Conservation (phyloP, 2,797 vertebrate species). For the Nyctalus aviator region DNA sequence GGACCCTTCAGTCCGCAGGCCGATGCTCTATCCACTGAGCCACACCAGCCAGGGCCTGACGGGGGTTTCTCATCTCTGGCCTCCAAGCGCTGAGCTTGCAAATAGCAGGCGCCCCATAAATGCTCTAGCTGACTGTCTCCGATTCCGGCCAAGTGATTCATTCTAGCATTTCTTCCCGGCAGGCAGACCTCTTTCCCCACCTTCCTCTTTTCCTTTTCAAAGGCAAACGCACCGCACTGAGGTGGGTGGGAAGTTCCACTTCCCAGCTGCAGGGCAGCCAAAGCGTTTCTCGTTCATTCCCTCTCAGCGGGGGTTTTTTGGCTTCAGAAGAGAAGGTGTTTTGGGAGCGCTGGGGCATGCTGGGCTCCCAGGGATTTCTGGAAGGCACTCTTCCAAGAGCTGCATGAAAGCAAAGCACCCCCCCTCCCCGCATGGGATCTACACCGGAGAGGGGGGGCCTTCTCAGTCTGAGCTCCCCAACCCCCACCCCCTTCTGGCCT, state of each 20-base stretch:
- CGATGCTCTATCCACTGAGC: no score
- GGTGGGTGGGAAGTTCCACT: background rate
- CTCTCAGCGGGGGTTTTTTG: background rate
- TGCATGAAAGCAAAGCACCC: background rate
- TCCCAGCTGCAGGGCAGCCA: background rate
- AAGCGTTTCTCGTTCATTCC: background rate
- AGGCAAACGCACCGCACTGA: background rate
- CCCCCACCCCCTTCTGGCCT: background rate
- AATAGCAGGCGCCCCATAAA: background rate
- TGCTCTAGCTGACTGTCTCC: background rate
- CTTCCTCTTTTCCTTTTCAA: background rate
- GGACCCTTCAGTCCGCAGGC: no score
- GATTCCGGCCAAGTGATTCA: constrained; percentile 32
- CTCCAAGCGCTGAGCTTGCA: background rate
- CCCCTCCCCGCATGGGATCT: background rate
- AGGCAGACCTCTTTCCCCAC: background rate
- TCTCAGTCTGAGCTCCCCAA: background rate
- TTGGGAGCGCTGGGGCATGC: background rate
- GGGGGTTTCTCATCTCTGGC: constrained; percentile 35
- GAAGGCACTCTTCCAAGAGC: background rate
- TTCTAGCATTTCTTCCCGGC: background rate
- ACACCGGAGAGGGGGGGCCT: background rate
- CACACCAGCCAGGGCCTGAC: background rate
- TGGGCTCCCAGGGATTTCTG: background rate
- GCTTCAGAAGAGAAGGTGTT: background rate